Percentiles rank a stretch among this genome's conserved stretches.
Conservation (phyloP, 2,888 invertebrate genomes). For the Alitta virens region DNA sequence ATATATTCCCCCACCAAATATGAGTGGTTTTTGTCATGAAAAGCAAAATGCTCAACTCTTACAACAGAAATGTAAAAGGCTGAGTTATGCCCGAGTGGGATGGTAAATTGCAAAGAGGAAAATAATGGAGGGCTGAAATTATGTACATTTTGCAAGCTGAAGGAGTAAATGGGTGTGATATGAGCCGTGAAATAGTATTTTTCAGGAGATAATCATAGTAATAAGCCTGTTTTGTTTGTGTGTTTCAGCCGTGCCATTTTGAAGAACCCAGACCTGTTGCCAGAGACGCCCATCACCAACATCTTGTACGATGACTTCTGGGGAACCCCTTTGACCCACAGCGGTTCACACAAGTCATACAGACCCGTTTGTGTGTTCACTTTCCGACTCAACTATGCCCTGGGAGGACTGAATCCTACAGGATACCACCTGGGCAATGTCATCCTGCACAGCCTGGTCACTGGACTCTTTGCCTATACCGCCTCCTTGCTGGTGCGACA, state of each 20-base stretch:
- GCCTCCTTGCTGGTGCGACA: conserved; percentile 60
- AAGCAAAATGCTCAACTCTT: too few species aligned
- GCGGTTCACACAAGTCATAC: conserved; percentile 95
- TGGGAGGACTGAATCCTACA: conserved; percentile 60
- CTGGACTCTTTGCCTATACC: conserved; percentile 76
- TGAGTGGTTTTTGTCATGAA: too few species aligned
- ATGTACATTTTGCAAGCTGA: too few species aligned
- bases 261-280: conserved; percentile 88
- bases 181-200: too few species aligned
- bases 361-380: conserved; percentile 87
- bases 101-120: too few species aligned
- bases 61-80: too few species aligned
- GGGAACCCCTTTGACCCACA: conserved; percentile 91
- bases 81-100: too few species aligned
- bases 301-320: conserved; percentile 93
- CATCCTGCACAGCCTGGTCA: conserved; percentile 80
- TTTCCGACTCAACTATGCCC: conserved; percentile 80
- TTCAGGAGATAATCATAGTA: too few species aligned
- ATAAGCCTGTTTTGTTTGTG: conserved; percentile 28
- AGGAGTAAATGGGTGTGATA: too few species aligned
- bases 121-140: too few species aligned
- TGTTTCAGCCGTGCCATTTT: conserved; percentile 87
- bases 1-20: too few species aligned
- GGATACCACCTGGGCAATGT: conserved; percentile 86
- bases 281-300: conserved; percentile 72